Evolutionary conservation across 1,140 invertebrate genomes (phyloP).

Genomic region (Trichonephila clavata): DNA sequence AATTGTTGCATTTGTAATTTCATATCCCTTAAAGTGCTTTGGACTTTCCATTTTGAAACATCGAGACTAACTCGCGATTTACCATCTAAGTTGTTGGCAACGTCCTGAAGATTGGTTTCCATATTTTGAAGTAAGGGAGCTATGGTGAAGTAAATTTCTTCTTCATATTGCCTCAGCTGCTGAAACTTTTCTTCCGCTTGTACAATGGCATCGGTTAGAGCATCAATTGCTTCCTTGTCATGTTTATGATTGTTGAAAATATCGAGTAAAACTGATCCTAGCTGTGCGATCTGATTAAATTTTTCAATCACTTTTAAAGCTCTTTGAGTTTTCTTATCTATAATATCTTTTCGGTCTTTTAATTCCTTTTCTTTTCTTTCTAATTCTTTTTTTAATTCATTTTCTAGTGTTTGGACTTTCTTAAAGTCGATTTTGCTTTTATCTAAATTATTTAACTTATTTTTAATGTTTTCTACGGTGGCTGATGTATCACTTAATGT

Average conservation of each 20-base stretch:
- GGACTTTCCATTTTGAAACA: conserved; percentile 35
- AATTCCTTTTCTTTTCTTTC: background rate
- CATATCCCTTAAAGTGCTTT: conserved; percentile 23
- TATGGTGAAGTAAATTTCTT: conserved; percentile 16
- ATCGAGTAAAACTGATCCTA: background rate
- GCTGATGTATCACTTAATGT: background rate
- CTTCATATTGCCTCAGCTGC: background rate
- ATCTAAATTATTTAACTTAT: background rate
- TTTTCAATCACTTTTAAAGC: background rate
- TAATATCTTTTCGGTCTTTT: background rate
- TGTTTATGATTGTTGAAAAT: conserved; percentile 3
- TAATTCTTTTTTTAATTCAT: conserved; percentile 5
- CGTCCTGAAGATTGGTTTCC: background rate
- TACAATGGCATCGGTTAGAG: conserved; percentile 2
- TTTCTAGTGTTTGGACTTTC: background rate
- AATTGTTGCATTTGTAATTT: background rate
- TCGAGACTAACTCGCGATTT: conserved; percentile 14
- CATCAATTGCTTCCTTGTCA: background rate
- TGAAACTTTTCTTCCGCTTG: background rate
- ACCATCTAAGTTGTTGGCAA: background rate
- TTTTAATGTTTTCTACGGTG: background rate
- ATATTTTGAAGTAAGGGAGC: background rate
- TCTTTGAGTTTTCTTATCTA: background rate
- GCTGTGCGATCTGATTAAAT: background rate
- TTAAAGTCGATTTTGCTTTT: background rate